Conservation (phyloP, 2,888 invertebrate genomes). For the Drosophila testacea region DNA sequence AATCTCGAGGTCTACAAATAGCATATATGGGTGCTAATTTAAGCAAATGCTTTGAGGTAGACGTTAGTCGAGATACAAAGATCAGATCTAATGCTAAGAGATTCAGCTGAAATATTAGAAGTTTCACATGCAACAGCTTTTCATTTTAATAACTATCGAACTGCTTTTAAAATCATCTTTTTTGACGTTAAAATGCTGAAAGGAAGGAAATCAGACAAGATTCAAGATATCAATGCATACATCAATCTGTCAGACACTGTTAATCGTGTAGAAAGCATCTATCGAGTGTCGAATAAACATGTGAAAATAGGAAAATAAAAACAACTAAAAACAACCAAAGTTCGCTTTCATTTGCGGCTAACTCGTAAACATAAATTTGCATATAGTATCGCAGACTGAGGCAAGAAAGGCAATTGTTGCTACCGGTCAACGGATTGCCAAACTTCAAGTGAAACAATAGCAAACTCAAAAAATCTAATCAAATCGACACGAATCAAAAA, state of each 20-base stretch:
- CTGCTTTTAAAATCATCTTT: background rate
- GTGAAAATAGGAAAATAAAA: constrained; percentile 29
- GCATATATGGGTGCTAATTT: background rate
- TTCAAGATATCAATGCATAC: constrained; percentile 52
- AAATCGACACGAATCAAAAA: constrained; percentile 48
- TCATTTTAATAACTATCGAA: background rate
- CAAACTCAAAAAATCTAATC: constrained; percentile 53
- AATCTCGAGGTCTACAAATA: constrained; percentile 1
- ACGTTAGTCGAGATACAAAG: background rate
- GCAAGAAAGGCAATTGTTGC: constrained; percentile 9
- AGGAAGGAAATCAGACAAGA: constrained; percentile 33
- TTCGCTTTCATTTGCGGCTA: constrained; percentile 58
- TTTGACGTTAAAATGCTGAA: constrained; percentile 24
- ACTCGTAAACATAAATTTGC: constrained; percentile 59
- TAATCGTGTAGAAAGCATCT: constrained; percentile 76
- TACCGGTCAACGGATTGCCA: constrained; percentile 15
- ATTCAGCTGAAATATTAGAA: no score
- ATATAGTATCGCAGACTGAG: constrained; percentile 35
- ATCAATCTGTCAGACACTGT: constrained; percentile 68
- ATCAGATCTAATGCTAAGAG: background rate
- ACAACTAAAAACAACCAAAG: background rate
- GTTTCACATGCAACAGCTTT: no score
- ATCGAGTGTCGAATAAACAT: constrained; percentile 36
- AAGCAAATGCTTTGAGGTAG: background rate
- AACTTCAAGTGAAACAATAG: constrained; percentile 27